Base-by-base conservation (phyloP, 2,113 vertebrate genomes). In the Arenaria interpres region DNA sequence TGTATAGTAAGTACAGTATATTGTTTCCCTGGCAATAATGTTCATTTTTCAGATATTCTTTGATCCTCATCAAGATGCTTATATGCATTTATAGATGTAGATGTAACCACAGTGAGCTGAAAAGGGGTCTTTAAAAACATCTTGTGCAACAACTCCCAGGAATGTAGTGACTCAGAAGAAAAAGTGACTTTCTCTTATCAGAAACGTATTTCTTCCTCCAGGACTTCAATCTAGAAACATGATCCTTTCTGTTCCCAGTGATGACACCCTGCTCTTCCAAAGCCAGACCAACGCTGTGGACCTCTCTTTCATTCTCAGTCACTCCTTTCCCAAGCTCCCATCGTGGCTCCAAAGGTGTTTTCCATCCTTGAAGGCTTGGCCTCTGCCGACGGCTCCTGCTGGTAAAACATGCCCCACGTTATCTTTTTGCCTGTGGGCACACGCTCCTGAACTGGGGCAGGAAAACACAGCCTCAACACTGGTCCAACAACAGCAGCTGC, bases 121-220 rank as follows among this genome's bases (percentile, higher is more conserved):
- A 79, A 86, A 28, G 33, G 64, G 72, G 69, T 91, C 91, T 91
- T 81, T 66, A 28, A 95, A 95, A 96, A 94, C 90, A 92, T 28
- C 85, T 96, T 96, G 72, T 1, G 0, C 88, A 97, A 96, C 12
- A 14, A 24, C 71, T 88, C 21, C 67, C 51, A 83, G 95, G 96
- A 96, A 97, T 96, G 96, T 16, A 80, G 77, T 95, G 94, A 97
- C 94, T 97, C 95, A 97, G 90, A 92, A 90, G 56, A 88, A 96
- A 90, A 90, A 56, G 83, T 1, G 0, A 53, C 88, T 92, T 89
- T 74, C 56, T 76, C 85, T 97, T 97, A 97, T 95, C 97, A 91
- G 93, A 69, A 90, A 18, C 0, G 0, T 60, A 35, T 79, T 97
- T 94, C 80, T 97, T 96, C 84, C 76, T 94, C 8, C 48, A 64